Base-by-base conservation (phyloP, 2,113 vertebrate genomes). In the Aphyosemion australe region DNA sequence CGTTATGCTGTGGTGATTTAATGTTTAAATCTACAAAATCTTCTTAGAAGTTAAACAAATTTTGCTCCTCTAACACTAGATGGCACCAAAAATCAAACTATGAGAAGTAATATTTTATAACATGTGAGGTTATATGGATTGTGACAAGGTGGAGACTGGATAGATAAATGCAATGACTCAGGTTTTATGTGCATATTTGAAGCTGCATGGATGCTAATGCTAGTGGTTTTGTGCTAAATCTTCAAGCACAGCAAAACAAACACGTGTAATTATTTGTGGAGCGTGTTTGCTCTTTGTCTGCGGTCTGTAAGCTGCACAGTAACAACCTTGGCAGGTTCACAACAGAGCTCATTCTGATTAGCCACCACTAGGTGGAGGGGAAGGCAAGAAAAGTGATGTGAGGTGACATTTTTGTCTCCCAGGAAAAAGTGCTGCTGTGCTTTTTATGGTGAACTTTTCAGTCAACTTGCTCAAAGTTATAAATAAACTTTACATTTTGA, bases 301-400 rank as follows among this genome's bases (percentile, higher is more conserved):
- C 34, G 50, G 54, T 49, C 55, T 57, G 69, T 55, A 74, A 74
- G 68, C 74, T 82, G 69, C 68, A 64, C 74, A 59, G 74, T 61
- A 79, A 85, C 77, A 81, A 72, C 65, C 70, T 73, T 82, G 83
- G 61, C 58, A 58, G 41, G 21, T 8, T 12, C 34, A 14, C 0
- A 50, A 50, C 8, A 10, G 18, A 51, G 26, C 47, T 6, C 72
- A 63, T 68, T 21, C 1, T 2, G 1, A 1, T 0, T 4, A 3
- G 0, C 9, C n/a, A 41, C 70, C 85, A 81, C 81, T 64, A 62
- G 87, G 46, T 32, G 85, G 11, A 80, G 68, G 59, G 72, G 79
- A 78, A 66, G 77, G 65, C 43, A 34, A 48, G 55, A 56, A 53
- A 53, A 58, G 51, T 6, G 8, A 43, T 4, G 31, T 13, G 32